Evolutionary conservation across 2,888 invertebrate genomes (phyloP).

Genomic region (Erannis defoliaria): DNA sequence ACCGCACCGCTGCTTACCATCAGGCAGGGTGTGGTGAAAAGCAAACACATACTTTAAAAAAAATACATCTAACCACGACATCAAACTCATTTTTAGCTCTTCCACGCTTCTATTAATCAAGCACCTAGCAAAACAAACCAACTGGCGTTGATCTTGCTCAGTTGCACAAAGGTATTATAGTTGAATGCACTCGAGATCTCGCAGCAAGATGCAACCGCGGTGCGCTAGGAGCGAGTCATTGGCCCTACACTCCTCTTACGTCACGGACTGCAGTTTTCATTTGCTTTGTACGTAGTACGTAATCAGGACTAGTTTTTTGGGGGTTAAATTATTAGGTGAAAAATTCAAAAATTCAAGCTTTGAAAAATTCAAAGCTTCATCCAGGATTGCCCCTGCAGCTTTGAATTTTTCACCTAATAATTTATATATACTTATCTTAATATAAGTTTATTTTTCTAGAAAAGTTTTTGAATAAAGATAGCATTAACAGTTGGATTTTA

Average conservation of each 20-base stretch:
- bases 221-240: constrained; percentile 58
- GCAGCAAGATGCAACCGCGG: constrained; percentile 55
- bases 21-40: too few species aligned
- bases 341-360: too few species aligned
- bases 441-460: too few species aligned
- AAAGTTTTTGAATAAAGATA: too few species aligned
- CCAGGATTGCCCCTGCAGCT: too few species aligned
- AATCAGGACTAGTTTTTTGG: not conserved
- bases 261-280: constrained; percentile 41
- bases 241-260: constrained; percentile 63
- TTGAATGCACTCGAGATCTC: constrained; percentile 64
- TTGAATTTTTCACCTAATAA: too few species aligned
- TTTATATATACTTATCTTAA: too few species aligned
- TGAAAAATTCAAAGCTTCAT: too few species aligned
- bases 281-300: not conserved
- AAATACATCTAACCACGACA: not conserved
- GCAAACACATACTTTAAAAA: not conserved
- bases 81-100: constrained; percentile 2
- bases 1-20: too few species aligned
- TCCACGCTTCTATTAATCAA: constrained; percentile 12
- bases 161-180: constrained; percentile 51
- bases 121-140: constrained; percentile 28
- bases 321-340: not conserved
- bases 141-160: constrained; percentile 39
- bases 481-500: too few species aligned